A percentile compares a stretch with the other conserved stretches of the same genome.
These are phyloP conservation scores for Myzus persicae DNA, from an alignment of 1,140 invertebrate species.

Conservation along the genomic window DNA sequence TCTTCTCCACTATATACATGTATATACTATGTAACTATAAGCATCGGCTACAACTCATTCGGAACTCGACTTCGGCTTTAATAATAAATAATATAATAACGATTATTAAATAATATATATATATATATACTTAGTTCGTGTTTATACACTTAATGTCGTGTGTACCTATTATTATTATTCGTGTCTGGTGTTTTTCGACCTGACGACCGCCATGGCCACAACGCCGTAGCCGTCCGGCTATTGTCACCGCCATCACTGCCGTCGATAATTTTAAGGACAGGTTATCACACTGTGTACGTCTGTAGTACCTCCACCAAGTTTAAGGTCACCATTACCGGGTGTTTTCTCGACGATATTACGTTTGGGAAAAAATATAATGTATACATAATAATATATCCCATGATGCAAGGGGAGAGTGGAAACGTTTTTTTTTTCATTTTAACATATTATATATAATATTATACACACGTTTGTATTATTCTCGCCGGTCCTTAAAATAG, in stretches of 20 bases:
- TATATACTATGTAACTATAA: background rate
- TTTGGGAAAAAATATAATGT: slow-evolving; percentile 11
- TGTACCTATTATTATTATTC: background rate
- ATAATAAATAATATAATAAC: background rate
- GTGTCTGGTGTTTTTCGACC: background rate
- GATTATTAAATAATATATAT: background rate
- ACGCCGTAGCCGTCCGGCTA: background rate
- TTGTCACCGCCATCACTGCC: background rate
- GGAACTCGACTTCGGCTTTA: background rate
- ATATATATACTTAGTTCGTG: background rate
- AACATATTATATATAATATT: background rate
- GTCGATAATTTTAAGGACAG: background rate
- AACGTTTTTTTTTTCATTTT: slow-evolving; percentile 24
- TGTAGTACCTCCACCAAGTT: background rate
- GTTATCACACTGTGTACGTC: background rate
- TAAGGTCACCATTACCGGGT: background rate
- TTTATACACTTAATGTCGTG: background rate
- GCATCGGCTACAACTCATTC: background rate
- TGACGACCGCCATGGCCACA: background rate
- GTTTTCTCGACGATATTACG: slow-evolving; percentile 4
- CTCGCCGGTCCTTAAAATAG: background rate
- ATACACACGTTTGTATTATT: background rate
- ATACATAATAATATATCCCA: background rate
- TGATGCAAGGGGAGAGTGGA: slow-evolving; percentile 6
- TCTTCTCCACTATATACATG: background rate